Evolutionary conservation across 1,140 invertebrate species (phyloP).

Genomic region (Megalopta genalis): DNA sequence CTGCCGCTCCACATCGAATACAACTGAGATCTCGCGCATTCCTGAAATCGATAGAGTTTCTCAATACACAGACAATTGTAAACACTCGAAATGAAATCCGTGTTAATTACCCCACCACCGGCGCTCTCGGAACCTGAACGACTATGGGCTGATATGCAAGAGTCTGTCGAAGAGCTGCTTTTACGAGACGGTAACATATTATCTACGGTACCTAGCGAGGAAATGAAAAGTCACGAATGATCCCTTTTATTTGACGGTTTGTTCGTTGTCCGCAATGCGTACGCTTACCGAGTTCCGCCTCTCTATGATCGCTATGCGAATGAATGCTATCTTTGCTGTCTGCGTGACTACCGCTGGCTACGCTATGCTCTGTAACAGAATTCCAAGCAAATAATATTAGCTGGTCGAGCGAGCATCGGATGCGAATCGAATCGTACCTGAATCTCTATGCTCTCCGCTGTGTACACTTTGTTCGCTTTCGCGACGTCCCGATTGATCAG

Average conservation of each 20-base stretch:
- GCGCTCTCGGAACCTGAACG: conserved; percentile 81
- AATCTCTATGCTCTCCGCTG: conserved; percentile 75
- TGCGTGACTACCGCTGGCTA: conserved; percentile 74
- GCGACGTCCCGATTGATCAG: conserved; percentile 75
- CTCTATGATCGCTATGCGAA: conserved; percentile 74
- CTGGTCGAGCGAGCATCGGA: neutral
- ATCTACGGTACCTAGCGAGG: conserved; percentile 67
- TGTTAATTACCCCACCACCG: conserved; percentile 77
- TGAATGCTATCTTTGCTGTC: conserved; percentile 78
- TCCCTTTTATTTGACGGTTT: conserved; percentile 60
- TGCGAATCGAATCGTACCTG: conserved; percentile 65
- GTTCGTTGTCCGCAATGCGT: conserved; percentile 60
- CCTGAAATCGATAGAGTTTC: conserved; percentile 65
- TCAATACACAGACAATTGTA: neutral
- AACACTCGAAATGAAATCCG: conserved; percentile 12
- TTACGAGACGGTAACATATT: conserved; percentile 81
- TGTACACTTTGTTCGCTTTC: conserved; percentile 75
- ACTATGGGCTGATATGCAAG: conserved; percentile 83
- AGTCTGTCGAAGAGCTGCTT: conserved; percentile 84
- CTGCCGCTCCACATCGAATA: conserved; percentile 82
- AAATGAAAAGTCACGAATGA: conserved; percentile 44
- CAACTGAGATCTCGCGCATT: conserved; percentile 77
- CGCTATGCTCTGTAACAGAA: conserved; percentile 71
- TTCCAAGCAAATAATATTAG: neutral
- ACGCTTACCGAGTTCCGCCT: conserved; percentile 74